Base-by-base conservation (phyloP, 1,140 invertebrate genomes). In the Colletes gigas region DNA sequence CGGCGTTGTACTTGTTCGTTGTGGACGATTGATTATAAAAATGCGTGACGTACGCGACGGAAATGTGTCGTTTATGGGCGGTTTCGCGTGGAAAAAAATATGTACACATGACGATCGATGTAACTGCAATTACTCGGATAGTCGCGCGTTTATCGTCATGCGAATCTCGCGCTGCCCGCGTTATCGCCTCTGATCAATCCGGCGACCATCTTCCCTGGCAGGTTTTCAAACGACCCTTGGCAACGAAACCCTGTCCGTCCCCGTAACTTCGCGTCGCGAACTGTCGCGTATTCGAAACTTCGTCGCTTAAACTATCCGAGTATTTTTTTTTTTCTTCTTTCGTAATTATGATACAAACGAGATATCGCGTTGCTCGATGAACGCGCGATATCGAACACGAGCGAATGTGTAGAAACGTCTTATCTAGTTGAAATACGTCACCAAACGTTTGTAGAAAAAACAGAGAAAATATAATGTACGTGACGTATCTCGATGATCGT, bases 121-220 rank as follows among this genome's bases (percentile, higher is more conserved):
- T 21, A 14, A 59, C 55, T 39, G 21, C 66, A 63, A 78, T 78
- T 72, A 72, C 50, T 60, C 67, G 2, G 76, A 62, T 41, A 59
- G 59, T 47, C 63, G 44, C n/a, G 52, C 39, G 10, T 30, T 78
- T 72, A 78, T 54, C 68, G n/a, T 1, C 21, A 12, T 3, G 14
- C 55, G 63, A 17, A 44, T 15, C 76, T 62, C 47, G 57, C 17
- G 17, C 39, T 12, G 7, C 63, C 3, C 17, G 41, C n/a, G 9
- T 0, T 62, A 54, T 71, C 8, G 8, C 6, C 15, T 78, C 30
- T 44, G 50, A 78, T 47, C 59, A 63, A 63, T 65, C 21, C 30
- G 30, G 5, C 12, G 41, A 9, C 39, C 39, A n/a, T 5, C 15
- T n/a, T 19, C 39, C 39, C 60, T 63, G 68, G 76, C 68, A 19